Base-by-base conservation (phyloP, 2,888 invertebrate genomes). In the Eutolmus rufibarbis region DNA sequence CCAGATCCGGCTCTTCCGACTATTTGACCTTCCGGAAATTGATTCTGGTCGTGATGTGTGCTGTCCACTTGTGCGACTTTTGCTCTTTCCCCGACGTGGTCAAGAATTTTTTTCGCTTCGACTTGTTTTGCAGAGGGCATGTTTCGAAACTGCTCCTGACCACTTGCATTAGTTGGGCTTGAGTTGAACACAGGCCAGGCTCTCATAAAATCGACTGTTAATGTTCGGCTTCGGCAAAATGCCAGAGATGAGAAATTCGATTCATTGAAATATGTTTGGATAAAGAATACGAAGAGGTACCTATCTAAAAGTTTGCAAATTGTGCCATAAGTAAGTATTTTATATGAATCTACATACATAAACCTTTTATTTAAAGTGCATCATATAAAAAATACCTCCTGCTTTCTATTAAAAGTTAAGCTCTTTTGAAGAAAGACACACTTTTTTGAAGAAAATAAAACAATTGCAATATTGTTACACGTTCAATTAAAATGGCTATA, bases 21-120 rank as follows among this genome's bases (percentile, higher is more conserved):
- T 46, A 37, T 84, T 66, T 66, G 66, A 66, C 66, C 66, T 84
- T 84, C 66, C 82, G 66, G 82, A 84, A 84, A 84, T 84, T 84
- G 31, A 23, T 66, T 66, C 66, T 84, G 57, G 40, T 56, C 31
- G 56, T 16, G 57, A 40, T 84, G 37, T 84, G n/a, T 84, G n/a
- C 37, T 66, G 66, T 66, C 19, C 66, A 28, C 66, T 66, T 66
- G 66, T 12, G 23, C 12, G 34, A 77, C 40, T 34, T 77, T 77
- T 77, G 74, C 37, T 51, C 16, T n/a, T 51, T 46, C 16, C 16
- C 43, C 12, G 43, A 4, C 43, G 4, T 12, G 43, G 43, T 46
- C 43, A 46, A 46, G 43, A 14, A 46, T 46, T 46, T 46, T 43
- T 43, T 46, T 46, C 16, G 43, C 16, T 43, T 43, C 14, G 14